Evolutionary conservation across 2,888 invertebrate species (phyloP).

Genomic region (Chymomyza amoena): DNA sequence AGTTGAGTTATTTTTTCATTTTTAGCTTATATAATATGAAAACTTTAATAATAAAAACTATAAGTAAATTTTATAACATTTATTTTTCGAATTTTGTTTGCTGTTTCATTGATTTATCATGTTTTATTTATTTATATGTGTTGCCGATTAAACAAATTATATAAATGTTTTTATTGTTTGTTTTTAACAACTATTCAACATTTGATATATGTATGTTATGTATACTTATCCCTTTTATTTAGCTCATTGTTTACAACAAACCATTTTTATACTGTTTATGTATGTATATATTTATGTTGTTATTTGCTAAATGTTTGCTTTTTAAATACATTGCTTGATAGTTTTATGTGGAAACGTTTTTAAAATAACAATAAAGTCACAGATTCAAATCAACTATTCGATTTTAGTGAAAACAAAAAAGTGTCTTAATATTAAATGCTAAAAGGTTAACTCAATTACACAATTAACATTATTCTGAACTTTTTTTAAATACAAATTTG

Average conservation of each 20-base stretch:
- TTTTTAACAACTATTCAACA: conserved; percentile 69
- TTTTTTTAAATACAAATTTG: neutral
- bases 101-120: neutral
- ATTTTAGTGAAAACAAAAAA: neutral
- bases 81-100: conserved; percentile 24
- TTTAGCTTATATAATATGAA: conserved; percentile 41
- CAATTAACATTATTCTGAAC: neutral
- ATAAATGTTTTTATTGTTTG: neutral
- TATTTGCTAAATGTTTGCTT: neutral
- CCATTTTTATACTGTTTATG: conserved; percentile 12
- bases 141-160: neutral
- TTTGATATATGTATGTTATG: conserved; percentile 52
- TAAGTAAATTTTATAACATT: neutral
- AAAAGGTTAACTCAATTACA: neutral
- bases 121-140: neutral
- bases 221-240: neutral
- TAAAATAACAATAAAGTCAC: neutral
- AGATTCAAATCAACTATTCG: too few relatives aligned
- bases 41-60: conserved; percentile 62
- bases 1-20: conserved; percentile 5
- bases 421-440: neutral
- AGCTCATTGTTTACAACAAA: conserved; percentile 29
- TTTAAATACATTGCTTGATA: neutral
- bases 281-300: conserved; percentile 1
- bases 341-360: neutral